Base-by-base conservation (phyloP, 1,140 invertebrate species). In the Euglossa dilemma region DNA sequence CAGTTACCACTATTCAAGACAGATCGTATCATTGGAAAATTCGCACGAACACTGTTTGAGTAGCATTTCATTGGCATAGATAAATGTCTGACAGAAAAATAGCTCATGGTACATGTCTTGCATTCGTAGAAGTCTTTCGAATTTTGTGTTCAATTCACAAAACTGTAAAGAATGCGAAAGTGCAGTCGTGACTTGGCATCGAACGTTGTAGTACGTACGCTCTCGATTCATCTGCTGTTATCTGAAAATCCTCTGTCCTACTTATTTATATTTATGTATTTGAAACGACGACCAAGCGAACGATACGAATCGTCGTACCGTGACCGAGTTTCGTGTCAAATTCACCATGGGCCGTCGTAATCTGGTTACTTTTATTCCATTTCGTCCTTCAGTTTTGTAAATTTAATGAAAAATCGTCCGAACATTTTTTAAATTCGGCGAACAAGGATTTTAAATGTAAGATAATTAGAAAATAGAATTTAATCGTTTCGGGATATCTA, bases 221-320 rank as follows among this genome's bases (percentile, higher is more conserved):
- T 64, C 36, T 56, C 25, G 72, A 75, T 81, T 81, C 72, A 81
- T 75, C 61, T 52, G 28, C 16, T 67, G 61, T 75, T 81, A 81
- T 81, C 72, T 75, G 43, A 56, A 81, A 81, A 81, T 47, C 20
- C 47, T 23, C 50, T 45, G 71, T 67, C 52, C 71, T 66, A 66
- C 63, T 81, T 81, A 75, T 81, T 81, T 66, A 81, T 75, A 81
- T 81, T 81, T 81, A 75, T 81, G 71, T 56, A 64, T 81, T 66
- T 74, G 70, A 80, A 72, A 80, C 69, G 23, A 6, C 52, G 61
- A 36, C 52, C 43, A 20, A 54, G 16, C 18, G 43, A 63, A 66
- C 61, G 50, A 73, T 70, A 70, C 25, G 45, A 80, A 63, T 72
- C 36, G 57, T 52, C 47, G 56, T 43, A 12, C 5, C 50, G 57